phyloP scores from a whole-genome alignment of 2,113 vertebrate genomes.

The Anas platyrhynchos region DNA sequence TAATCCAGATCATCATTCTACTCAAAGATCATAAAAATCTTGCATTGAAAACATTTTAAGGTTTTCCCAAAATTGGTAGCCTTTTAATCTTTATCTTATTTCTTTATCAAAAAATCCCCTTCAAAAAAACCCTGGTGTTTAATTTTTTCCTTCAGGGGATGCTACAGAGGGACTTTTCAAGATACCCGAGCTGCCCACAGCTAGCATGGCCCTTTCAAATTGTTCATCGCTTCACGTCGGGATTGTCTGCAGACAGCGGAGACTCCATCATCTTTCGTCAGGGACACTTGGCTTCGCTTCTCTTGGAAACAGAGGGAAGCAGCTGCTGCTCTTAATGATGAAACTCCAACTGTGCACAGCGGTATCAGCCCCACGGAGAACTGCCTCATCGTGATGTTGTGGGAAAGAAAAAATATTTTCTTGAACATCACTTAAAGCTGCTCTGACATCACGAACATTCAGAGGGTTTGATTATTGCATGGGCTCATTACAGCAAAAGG shows the following conservation, averaged over 20 bases:
- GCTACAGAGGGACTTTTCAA: background rate
- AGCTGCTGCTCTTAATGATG: background rate
- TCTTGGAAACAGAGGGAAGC: background rate
- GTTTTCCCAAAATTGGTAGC: background rate
- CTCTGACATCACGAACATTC: conserved; percentile 7
- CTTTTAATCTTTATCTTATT: background rate
- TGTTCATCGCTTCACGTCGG: rapidly evolving
- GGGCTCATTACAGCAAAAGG: background rate
- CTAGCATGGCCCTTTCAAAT: background rate
- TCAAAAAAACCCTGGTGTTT: rapidly evolving
- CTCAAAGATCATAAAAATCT: background rate
- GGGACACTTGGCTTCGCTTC: background rate
- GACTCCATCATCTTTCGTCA: background rate
- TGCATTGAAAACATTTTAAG: background rate
- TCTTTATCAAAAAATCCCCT: background rate
- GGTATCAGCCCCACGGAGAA: background rate
- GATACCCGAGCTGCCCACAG: background rate
- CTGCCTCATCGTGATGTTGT: background rate
- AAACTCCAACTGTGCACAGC: background rate
- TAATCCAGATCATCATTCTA: background rate
- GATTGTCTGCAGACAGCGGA: background rate
- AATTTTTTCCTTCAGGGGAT: background rate
- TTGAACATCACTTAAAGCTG: background rate
- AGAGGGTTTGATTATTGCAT: background rate
- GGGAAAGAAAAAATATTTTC: conserved; percentile 27